phyloP scores from a whole-genome alignment of 1,140 invertebrate species.

The Oryzaephilus surinamensis region DNA sequence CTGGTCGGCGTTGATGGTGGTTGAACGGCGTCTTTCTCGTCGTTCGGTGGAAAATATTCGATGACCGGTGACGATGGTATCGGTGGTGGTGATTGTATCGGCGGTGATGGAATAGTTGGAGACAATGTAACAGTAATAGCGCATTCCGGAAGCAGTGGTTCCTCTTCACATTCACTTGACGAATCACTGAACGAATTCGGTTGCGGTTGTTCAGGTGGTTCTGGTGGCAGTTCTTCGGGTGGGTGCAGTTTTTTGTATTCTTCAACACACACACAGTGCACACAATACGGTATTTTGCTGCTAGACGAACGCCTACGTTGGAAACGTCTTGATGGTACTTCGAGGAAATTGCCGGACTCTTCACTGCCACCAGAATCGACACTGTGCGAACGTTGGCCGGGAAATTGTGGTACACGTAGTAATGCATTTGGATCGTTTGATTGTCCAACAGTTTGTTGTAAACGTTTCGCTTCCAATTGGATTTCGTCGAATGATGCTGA shows the following conservation, averaged over 20 bases:
- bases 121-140: constrained; percentile 61
- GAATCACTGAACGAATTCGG: constrained; percentile 44
- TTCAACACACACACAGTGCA: constrained; percentile 54
- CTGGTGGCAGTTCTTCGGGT: constrained; percentile 39
- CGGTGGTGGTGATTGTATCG: constrained; percentile 38
- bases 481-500: constrained; percentile 83
- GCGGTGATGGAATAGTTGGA: constrained; percentile 38
- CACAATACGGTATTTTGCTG: constrained; percentile 49
- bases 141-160: constrained; percentile 34
- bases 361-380: constrained; percentile 64
- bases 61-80: constrained; percentile 36
- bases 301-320: constrained; percentile 51
- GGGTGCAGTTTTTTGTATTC: constrained; percentile 44
- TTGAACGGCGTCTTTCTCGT: constrained; percentile 31
- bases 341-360: constrained; percentile 52
- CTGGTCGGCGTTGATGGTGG: constrained; percentile 32
- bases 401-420: constrained; percentile 53
- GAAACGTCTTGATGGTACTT: constrained; percentile 52
- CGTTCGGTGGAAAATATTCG: constrained; percentile 39
- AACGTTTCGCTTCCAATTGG: constrained; percentile 62
- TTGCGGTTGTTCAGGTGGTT: constrained; percentile 35
- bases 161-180: constrained; percentile 39
- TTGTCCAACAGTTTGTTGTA: constrained; percentile 34
- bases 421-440: constrained; percentile 34
- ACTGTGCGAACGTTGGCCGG: constrained; percentile 57